Evolutionary conservation across 2,888 invertebrate species (phyloP).

Genomic region (Shargacucullia verbasci): DNA sequence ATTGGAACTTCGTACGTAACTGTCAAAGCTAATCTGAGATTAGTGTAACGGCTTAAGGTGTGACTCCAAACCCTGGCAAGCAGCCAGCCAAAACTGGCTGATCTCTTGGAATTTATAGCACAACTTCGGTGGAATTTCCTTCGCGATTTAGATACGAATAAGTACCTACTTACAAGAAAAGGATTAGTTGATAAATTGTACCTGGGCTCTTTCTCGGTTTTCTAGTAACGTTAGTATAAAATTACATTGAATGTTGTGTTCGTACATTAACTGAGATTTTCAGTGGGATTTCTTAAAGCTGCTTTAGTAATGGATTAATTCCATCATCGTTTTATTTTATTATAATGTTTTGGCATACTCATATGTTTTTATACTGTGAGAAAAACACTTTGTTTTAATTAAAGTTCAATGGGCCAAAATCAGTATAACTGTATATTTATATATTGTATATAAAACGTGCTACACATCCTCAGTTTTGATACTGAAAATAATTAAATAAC

Average conservation of each 20-base stretch:
- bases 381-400: too few species aligned
- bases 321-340: constrained; percentile 31
- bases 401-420: too few species aligned
- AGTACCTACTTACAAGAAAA: constrained; percentile 46
- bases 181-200: constrained; percentile 52
- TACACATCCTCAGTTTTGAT: too few species aligned
- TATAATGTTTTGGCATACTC: constrained; percentile 1
- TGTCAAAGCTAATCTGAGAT: constrained; percentile 47
- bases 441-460: too few species aligned
- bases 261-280: constrained; percentile 3
- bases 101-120: constrained; percentile 43
- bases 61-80: constrained; percentile 37
- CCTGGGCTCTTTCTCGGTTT: constrained; percentile 16
- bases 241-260: constrained; percentile 7
- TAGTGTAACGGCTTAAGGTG: constrained; percentile 42
- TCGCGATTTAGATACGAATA: constrained; percentile 43
- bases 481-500: too few species aligned
- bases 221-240: constrained; percentile 6
- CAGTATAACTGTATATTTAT: too few species aligned
- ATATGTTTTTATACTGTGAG: neutral
- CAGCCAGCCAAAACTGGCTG: constrained; percentile 28
- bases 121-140: constrained; percentile 41
- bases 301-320: constrained; percentile 2
- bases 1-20: constrained; percentile 39
- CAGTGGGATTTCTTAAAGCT: neutral